phyloP scores from a whole-genome alignment of 2,888 invertebrate genomes.

The Clistopyga incitator region DNA sequence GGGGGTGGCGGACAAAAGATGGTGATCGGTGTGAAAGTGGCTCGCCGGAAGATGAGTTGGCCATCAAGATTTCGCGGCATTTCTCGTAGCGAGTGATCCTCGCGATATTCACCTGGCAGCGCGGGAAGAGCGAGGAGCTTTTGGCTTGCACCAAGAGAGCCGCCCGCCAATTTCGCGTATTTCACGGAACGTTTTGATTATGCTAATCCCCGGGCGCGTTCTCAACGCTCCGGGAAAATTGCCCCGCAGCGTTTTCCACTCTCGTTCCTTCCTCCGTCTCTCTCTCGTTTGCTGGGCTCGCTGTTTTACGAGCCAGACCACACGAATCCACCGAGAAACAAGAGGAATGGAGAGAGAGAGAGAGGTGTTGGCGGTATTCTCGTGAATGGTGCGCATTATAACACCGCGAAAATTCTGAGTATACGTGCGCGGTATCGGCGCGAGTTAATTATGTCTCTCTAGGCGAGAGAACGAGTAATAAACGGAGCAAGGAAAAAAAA shows the following conservation, averaged over 20 bases:
- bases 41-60: conserved; percentile 9
- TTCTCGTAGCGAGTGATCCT: background rate
- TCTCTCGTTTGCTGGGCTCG: conserved; percentile 13
- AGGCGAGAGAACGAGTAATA: conserved; percentile 18
- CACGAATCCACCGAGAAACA: conserved; percentile 46
- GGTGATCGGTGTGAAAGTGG: conserved; percentile 27
- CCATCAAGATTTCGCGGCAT: background rate
- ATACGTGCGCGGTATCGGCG: conserved; percentile 1
- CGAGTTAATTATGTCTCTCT: conserved; percentile 36
- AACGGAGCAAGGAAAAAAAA: background rate
- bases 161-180: conserved; percentile 65
- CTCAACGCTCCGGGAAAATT: conserved; percentile 51
- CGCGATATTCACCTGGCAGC: conserved; percentile 21
- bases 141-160: background rate
- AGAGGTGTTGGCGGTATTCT: conserved; percentile 33
- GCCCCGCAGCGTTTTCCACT: conserved; percentile 50
- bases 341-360: conserved; percentile 41
- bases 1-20: background rate
- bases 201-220: conserved; percentile 66
- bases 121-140: conserved; percentile 41
- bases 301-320: conserved; percentile 55
- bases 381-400: conserved; percentile 47
- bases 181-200: conserved; percentile 70
- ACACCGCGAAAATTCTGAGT: conserved; percentile 34
- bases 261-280: conserved; percentile 26